Evolutionary conservation across 2,888 invertebrate genomes (phyloP), one percentile per base, ranked within the genome.

Genomic region (Plagodis pulveraria): DNA sequence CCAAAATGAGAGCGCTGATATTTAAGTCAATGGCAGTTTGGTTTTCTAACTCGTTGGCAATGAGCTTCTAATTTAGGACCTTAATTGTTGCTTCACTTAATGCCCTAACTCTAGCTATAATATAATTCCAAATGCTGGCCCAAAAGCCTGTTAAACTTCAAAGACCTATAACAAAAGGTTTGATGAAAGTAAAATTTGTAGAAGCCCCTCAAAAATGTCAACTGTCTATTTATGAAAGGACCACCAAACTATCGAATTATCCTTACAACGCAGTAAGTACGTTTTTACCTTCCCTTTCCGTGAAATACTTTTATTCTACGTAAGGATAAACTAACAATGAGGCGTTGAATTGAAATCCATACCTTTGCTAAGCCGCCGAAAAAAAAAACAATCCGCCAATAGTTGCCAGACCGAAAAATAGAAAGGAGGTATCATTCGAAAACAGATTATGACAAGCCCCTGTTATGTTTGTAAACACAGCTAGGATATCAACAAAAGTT

Each of bases 401-500:
- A 88, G 83, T 89, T 86, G 84, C 84, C 80, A 84, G 83, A 86
- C 81, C 86, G 83, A 87, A 87, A 88, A 87, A 84, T 87, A 86
- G 86, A 84, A 81, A 82, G 81, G 86, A 81, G 81, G 83, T 78
- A 83, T 88, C 80, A 36, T 61, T 61, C 80, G 80, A 91, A 91
- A 90, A 90, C 84, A 91, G 92, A 91, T 91, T 91, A 91, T 88
- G 87, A 89, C 91, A 89, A 87, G 86, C 89, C 87, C 86, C 80
- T 92, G 89, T 92, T 92, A 83, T 92, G 92, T 91, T 91, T 91
- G 91, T 91, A 92, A 91, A 92, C 92, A 92, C 67, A 74, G 78
- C 76, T 81, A 71, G 73, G 73, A 58, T 62, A 68, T 69, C 72
- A 70, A 89, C 88, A 89, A 91, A 83, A 71, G 84, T 67, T 62